phyloP scores from a whole-genome alignment of 1,140 invertebrate species.

The Neelides sp. region DNA sequence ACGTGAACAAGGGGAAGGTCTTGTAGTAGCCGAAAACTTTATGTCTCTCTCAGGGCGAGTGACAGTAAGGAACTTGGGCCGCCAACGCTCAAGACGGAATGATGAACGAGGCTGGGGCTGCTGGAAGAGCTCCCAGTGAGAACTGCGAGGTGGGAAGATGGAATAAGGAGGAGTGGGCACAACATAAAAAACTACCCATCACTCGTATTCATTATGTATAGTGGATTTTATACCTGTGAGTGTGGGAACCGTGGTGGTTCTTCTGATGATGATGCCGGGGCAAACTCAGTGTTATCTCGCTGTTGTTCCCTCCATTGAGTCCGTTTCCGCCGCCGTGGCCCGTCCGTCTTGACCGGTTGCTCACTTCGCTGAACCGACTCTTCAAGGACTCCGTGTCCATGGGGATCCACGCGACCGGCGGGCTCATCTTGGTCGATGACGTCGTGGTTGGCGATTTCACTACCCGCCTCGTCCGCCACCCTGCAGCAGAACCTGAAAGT shows the following conservation, averaged over 20 bases:
- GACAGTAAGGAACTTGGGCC: neutral
- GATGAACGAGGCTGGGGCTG: conserved; percentile 16
- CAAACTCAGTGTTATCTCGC: neutral
- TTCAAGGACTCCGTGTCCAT: conserved; percentile 30
- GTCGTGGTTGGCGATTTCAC: too few relatives aligned
- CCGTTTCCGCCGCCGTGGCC: conserved; percentile 5
- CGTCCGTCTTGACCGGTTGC: conserved; percentile 19
- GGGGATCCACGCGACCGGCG: conserved; percentile 12
- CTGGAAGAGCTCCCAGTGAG: conserved; percentile 6
- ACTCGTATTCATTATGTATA: too few relatives aligned
- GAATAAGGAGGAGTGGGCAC: too few relatives aligned
- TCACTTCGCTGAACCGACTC: conserved; percentile 28
- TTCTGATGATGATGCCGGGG: conserved; percentile 21
- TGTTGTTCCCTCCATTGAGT: conserved; percentile 4
- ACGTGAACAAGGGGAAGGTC: conserved; percentile 1
- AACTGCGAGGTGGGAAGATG: too few relatives aligned
- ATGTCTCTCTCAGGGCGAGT: neutral
- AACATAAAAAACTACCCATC: too few relatives aligned
- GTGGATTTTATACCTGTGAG: conserved; percentile 29
- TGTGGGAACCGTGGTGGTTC: conserved; percentile 20
- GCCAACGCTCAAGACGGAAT: conserved; percentile 9
- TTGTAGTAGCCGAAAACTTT: neutral
- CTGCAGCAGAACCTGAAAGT: too few relatives aligned
- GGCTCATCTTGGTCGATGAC: neutral
- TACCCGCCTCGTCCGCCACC: too few relatives aligned